Evolutionary conservation across 2,113 vertebrate genomes (phyloP).

Genomic region (Brienomyrus longianalis): DNA sequence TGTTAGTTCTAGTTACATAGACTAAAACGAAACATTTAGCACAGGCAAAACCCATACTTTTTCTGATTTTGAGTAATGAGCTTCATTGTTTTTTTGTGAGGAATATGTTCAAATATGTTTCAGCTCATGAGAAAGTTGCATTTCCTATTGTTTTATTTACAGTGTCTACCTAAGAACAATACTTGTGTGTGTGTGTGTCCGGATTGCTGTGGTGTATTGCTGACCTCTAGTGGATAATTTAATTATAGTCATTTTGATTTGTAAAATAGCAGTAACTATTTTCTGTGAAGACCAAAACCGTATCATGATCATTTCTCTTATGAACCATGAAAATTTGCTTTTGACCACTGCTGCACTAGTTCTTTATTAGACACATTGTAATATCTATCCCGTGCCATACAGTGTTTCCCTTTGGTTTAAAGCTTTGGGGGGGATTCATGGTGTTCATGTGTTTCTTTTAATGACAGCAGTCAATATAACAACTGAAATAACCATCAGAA

Average conservation of each 20-base stretch:
- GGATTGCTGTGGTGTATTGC: not conserved
- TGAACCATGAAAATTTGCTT: not conserved
- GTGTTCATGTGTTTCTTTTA: no score
- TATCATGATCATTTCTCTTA: not conserved
- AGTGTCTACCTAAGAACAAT: not conserved
- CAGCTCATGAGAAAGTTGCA: not conserved
- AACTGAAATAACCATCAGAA: no score
- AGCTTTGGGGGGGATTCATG: no score
- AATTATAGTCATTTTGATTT: not conserved
- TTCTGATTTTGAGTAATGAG: not conserved
- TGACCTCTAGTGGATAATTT: conserved; percentile 37
- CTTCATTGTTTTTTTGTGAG: not conserved
- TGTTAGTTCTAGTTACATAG: not conserved
- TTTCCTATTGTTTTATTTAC: not conserved
- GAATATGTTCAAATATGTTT: not conserved
- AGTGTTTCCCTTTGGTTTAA: no score
- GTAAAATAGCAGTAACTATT: not conserved
- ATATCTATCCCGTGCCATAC: not conserved
- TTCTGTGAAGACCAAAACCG: not conserved
- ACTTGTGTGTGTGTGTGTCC: not conserved
- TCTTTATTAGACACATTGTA: not conserved
- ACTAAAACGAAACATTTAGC: not conserved
- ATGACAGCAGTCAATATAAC: no score
- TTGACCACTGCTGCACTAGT: not conserved
- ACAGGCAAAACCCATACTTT: not conserved